Base-by-base conservation (phyloP, 1,140 invertebrate species). In the Trialeurodes vaporariorum region DNA sequence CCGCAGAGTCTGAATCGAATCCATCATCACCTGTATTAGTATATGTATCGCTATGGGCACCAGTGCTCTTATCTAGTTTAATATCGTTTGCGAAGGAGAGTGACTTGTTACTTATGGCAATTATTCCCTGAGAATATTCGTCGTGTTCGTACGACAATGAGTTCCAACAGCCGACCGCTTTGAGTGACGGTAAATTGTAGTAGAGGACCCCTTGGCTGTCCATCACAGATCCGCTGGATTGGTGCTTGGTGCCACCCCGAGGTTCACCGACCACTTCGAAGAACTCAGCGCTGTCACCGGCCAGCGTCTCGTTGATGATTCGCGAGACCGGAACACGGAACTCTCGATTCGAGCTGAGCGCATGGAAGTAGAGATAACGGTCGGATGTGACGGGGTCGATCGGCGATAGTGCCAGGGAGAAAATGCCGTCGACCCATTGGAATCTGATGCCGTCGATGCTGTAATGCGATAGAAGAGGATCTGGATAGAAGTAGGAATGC, bases 351-450 rank as follows among this genome's bases (percentile, higher is more conserved):
- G 89, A 89, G 0, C 88, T 88, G 86, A 92, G 85, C 0, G 90
- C 83, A 77, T 92, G 88, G 73, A 90, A 92, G 70, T 85, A 91
- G 11, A 92, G 71, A 1, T 84, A 79, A 59, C 85, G 78, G 23
- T 90, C 84, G 1, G 76, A 71, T 11, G 71, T 74, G 5, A 77
- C 22, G 1, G 63, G 40, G 63, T 85, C 79, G 0, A 82, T 65
- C 0, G 86, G 86, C 24, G 84, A 84, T 23, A 92, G 71, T 11
- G 88, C 84, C 70, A 91, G 78, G 0, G 88, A 89, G 72, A 92
- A 91, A 22, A 92, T 83, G 1, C 90, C 90, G 72, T 92, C 90
- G 1, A 87, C 82, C 89, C 90, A 92, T 72, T 89, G 86, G 73
- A 91, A 92, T 63, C 86, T 85, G 0, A 90, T 69, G 13, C 86